Conservation (phyloP, 2,113 vertebrate species). For the Ceyx melanurus region DNA sequence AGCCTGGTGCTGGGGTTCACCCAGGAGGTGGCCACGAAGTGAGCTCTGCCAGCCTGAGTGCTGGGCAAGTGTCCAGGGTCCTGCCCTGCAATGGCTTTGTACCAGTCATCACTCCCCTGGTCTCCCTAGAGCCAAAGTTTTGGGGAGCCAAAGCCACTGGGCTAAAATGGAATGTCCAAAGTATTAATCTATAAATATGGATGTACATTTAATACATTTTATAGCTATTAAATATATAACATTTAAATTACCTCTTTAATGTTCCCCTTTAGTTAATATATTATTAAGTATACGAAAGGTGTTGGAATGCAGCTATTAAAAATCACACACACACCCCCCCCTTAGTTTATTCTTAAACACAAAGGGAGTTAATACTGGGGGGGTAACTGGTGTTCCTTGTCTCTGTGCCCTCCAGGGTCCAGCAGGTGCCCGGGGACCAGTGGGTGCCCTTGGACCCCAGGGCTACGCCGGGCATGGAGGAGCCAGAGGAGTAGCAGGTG, state of each 20-base stretch:
- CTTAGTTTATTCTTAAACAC: not conserved
- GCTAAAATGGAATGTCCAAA: no score
- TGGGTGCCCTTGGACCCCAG: constrained; percentile 68
- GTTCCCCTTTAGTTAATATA: no score
- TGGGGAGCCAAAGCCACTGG: no score
- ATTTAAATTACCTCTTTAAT: no score
- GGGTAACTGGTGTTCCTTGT: not conserved
- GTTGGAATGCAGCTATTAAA: not conserved
- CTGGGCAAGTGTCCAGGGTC: accelerated
- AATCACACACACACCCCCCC: accelerated
- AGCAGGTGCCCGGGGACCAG: constrained; percentile 43
- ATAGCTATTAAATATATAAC: no score
- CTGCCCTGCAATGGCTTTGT: not conserved
- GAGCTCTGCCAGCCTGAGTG: not conserved
- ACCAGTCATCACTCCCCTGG: not conserved
- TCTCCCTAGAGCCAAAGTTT: not conserved
- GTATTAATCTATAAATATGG: no score
- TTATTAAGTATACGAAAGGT: not conserved
- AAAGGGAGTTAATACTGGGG: not conserved
- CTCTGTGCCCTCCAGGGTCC: constrained; percentile 28
- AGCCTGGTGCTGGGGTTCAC: not conserved
- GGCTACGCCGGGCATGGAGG: constrained; percentile 75
- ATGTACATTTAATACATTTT: no score
- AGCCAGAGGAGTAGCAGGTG: constrained; percentile 70
- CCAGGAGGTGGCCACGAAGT: accelerated